phyloP scores from a whole-genome alignment of 1,140 invertebrate genomes.

The Idris sp. region DNA sequence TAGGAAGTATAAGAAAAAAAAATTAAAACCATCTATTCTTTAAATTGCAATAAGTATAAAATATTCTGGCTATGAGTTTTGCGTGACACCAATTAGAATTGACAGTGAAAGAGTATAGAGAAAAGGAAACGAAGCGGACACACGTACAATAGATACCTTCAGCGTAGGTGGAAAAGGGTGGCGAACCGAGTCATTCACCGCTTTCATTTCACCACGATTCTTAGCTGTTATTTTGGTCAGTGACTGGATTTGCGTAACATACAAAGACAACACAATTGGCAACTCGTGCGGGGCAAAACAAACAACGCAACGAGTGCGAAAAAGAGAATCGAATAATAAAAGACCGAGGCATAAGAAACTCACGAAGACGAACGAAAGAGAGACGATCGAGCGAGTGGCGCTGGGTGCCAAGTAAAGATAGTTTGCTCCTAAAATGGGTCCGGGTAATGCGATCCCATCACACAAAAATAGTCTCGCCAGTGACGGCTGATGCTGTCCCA shows the following conservation, averaged over 20 bases:
- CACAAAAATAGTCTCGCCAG: conserved; percentile 77
- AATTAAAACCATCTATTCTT: no score
- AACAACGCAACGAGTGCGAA: conserved; percentile 29
- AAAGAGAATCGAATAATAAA: conserved; percentile 27
- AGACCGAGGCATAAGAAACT: conserved; percentile 38
- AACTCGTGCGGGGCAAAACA: conserved; percentile 49
- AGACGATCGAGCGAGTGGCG: conserved; percentile 58
- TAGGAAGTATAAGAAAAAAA: no score
- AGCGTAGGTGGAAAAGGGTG: conserved; percentile 55
- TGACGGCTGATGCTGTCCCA: conserved; percentile 43
- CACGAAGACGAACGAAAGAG: conserved; percentile 38
- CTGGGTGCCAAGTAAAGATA: conserved; percentile 75
- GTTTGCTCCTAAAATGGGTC: conserved; percentile 82
- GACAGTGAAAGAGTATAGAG: conserved; percentile 10
- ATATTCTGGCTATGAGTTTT: neutral
- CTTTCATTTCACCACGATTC: conserved; percentile 47
- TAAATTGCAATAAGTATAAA: neutral
- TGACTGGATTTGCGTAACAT: conserved; percentile 76
- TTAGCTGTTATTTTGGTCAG: conserved; percentile 75
- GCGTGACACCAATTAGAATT: conserved; percentile 9
- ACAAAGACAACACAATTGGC: conserved; percentile 61
- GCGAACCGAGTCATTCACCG: conserved; percentile 58
- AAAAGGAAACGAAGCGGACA: conserved; percentile 3
- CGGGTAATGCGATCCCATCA: conserved; percentile 80
- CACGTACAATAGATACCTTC: conserved; percentile 7